Evolutionary conservation across 2,113 vertebrate species (phyloP), one percentile per base, ranked within the genome.

Genomic region (Hemibagrus wyckioides): DNA sequence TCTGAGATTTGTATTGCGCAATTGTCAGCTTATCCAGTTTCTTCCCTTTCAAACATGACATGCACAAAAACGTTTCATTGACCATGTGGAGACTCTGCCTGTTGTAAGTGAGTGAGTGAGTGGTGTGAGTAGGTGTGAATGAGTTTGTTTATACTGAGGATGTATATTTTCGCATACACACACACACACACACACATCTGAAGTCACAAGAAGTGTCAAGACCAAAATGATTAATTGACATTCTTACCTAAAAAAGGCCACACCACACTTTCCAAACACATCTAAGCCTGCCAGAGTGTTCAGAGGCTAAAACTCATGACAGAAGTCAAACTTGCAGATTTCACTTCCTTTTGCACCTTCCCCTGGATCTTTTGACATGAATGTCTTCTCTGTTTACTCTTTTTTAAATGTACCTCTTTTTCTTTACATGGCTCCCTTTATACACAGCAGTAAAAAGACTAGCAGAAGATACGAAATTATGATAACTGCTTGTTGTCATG

Each of bases 341-440:
- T 75, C 65, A 84, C 50, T 59, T 85, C 50, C 83, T n/a, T 28
- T 4, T 75, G 25, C 17, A 8, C 25, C n/a, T 85, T 85, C 52
- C 33, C 7, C 23, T 57, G 57, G 33, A 6, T n/a, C 52, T 11
- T 17, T 9, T 57, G 48, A 73, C 65, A 21, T 56, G 48, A 4
- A 1, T 84, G 36, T 39, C 10, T 36, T 84, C 14, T 6, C 39
- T 71, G 25, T 19, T 15, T 73, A n/a, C n/a, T n/a, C n/a, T n/a
- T 73, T 54, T 71, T 36, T 54, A 13, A 23, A 57, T 79, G 33
- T 19, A 33, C 54, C 25, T n/a, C 7, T 54, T 56, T 84, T 50
- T 57, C 8, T 1, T 52, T 3, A 8, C 25, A 44, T 25, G 15
- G 33, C 23, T 85, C 44, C 25, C 52, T 15, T 73, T n/a, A 1